Percentiles rank a stretch among this genome's conserved stretches.
phyloP scores from a whole-genome alignment of 1,140 invertebrate species.

The Agraylea sexmaculata region DNA sequence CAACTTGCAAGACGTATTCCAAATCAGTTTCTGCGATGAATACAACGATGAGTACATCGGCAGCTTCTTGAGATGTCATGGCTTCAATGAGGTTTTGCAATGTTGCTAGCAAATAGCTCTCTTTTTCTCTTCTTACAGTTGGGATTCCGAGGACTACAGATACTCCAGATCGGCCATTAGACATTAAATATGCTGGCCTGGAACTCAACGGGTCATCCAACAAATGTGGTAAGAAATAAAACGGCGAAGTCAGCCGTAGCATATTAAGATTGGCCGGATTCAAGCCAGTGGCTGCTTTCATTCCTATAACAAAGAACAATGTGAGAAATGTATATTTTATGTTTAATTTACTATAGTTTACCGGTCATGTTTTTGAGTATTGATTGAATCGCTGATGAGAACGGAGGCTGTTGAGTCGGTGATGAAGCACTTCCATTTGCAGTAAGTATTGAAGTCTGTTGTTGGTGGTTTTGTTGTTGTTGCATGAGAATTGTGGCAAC shows the following conservation, averaged over 20 bases:
- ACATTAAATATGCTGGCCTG: constrained; percentile 64
- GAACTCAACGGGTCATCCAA: constrained; percentile 66
- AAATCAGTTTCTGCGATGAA: constrained; percentile 78
- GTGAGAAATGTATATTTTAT: constrained; percentile 5
- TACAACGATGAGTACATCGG: constrained; percentile 78
- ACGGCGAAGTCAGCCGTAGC: constrained; percentile 62
- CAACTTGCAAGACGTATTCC: constrained; percentile 57
- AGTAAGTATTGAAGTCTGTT: background rate
- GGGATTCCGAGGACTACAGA: constrained; percentile 74
- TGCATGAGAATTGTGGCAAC: constrained; percentile 44
- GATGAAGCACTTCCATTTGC: constrained; percentile 23
- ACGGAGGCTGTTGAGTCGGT: constrained; percentile 41
- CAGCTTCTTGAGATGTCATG: constrained; percentile 63
- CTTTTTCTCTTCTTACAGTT: constrained; percentile 79
- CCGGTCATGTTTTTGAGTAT: constrained; percentile 34
- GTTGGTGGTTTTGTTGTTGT: constrained; percentile 14
- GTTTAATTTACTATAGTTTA: constrained; percentile 1
- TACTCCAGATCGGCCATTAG: constrained; percentile 59
- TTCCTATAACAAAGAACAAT: constrained; percentile 22
- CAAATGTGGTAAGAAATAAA: constrained; percentile 80
- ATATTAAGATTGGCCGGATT: constrained; percentile 24
- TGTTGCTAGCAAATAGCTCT: constrained; percentile 79
- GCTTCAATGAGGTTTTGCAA: constrained; percentile 76
- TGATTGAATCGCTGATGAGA: constrained; percentile 31
- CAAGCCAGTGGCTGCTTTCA: constrained; percentile 28